Evolutionary conservation across 1,140 invertebrate species (phyloP).

Genomic region (Drosophila lini): DNA sequence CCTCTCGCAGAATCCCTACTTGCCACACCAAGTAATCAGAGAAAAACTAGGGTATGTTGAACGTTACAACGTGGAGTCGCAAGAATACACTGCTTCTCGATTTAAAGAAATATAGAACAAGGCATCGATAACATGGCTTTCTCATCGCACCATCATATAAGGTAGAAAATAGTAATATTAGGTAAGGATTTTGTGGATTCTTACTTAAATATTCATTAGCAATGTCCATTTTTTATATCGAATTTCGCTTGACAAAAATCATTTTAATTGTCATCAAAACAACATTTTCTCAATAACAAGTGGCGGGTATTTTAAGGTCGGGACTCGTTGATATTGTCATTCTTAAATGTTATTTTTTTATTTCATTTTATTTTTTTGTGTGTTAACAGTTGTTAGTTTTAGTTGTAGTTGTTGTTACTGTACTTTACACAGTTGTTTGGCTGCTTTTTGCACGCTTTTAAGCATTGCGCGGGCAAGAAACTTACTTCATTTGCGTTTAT

Average conservation of each 20-base stretch:
- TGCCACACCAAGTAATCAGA: slow-evolving; percentile 12
- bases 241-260: background rate
- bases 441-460: slow-evolving; percentile 75
- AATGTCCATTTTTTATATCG: background rate
- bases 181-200: background rate
- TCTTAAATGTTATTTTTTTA: slow-evolving; percentile 7
- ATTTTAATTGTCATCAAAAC: background rate
- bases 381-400: slow-evolving; percentile 58
- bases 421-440: slow-evolving; percentile 49
- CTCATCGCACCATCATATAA: no score
- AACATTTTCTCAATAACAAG: background rate
- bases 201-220: background rate
- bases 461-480: slow-evolving; percentile 74
- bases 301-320: background rate
- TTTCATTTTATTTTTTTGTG: slow-evolving; percentile 25
- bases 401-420: slow-evolving; percentile 53
- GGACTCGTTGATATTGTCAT: background rate
- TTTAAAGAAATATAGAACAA: background rate
- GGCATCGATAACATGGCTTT: background rate
- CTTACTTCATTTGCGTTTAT: slow-evolving; percentile 83
- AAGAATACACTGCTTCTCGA: no score
- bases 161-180: background rate
- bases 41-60: background rate
- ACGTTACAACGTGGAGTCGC: background rate
- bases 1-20: slow-evolving; percentile 41